A percentile compares a stretch with the other conserved stretches of the same genome.
phyloP scores from a whole-genome alignment of 2,113 vertebrate genomes.

The Syrrhaptes paradoxus region DNA sequence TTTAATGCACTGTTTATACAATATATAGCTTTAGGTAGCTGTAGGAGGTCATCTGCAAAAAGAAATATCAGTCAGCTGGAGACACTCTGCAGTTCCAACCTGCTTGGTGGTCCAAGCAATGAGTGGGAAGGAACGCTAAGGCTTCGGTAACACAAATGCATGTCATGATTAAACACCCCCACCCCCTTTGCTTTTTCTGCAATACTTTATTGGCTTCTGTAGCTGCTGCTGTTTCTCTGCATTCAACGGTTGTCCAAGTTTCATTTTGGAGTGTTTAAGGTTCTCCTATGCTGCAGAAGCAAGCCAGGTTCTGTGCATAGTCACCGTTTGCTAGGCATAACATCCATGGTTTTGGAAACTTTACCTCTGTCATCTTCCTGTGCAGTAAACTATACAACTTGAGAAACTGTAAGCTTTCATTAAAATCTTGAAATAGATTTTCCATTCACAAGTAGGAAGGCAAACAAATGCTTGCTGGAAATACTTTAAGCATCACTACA shows the following conservation, averaged over 20 bases:
- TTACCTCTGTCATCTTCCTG: not conserved
- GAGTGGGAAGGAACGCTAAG: not conserved
- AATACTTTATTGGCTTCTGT: not conserved
- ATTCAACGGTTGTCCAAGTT: not conserved
- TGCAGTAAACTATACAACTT: not conserved
- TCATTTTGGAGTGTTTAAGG: not conserved
- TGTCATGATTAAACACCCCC: not conserved
- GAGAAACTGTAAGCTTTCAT: constrained; percentile 19
- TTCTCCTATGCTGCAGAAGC: not conserved
- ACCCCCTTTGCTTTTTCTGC: not conserved
- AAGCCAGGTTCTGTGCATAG: not conserved
- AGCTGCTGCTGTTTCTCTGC: not conserved
- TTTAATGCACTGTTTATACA: not conserved
- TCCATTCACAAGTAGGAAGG: constrained; percentile 38
- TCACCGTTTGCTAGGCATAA: not conserved
- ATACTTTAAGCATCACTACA: constrained; percentile 3
- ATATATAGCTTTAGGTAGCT: not conserved
- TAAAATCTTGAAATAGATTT: constrained; percentile 19
- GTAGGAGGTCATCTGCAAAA: not conserved
- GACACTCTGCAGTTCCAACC: not conserved
- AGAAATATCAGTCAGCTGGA: not conserved
- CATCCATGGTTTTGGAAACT: not conserved
- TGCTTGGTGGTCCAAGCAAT: not conserved
- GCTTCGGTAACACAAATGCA: not conserved
- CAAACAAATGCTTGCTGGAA: constrained; percentile 26